Conservation (phyloP, 2,113 vertebrate genomes). For the Willisornis vidua region DNA sequence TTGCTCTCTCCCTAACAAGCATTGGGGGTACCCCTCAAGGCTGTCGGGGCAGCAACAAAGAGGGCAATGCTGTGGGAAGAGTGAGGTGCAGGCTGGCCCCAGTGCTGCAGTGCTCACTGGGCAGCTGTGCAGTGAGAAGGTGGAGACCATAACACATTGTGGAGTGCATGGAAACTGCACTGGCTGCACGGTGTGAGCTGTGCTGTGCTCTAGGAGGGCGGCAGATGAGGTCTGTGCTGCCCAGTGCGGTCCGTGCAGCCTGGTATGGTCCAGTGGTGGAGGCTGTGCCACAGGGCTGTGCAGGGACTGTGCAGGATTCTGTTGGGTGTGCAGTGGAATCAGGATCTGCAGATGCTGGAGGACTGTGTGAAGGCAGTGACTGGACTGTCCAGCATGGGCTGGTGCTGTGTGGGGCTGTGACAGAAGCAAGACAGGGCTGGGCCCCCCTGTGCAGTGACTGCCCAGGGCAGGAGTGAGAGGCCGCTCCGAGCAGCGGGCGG, state of each 20-base stretch:
- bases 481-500: neutral
- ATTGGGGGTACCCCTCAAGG: neutral
- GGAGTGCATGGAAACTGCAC: fast-evolving
- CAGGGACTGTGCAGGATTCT: neutral
- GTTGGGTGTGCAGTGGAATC: fast-evolving
- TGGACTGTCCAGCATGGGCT: neutral
- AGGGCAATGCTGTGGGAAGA: neutral
- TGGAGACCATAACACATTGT: fast-evolving
- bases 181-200: neutral
- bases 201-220: neutral
- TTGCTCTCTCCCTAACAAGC: neutral
- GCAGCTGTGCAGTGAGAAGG: neutral
- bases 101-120: neutral
- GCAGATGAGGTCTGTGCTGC: neutral
- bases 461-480: neutral
- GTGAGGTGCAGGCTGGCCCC: neutral
- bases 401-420: neutral
- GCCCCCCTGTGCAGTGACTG: neutral
- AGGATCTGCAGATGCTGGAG: neutral
- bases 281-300: neutral
- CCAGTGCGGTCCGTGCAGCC: neutral
- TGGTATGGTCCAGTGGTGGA: neutral
- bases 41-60: neutral
- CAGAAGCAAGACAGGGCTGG: neutral
- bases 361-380: neutral